A percentile compares a stretch with the other conserved stretches of the same genome.
phyloP scores from a whole-genome alignment of 1,140 invertebrate genomes.

The Diuraphis noxia region DNA sequence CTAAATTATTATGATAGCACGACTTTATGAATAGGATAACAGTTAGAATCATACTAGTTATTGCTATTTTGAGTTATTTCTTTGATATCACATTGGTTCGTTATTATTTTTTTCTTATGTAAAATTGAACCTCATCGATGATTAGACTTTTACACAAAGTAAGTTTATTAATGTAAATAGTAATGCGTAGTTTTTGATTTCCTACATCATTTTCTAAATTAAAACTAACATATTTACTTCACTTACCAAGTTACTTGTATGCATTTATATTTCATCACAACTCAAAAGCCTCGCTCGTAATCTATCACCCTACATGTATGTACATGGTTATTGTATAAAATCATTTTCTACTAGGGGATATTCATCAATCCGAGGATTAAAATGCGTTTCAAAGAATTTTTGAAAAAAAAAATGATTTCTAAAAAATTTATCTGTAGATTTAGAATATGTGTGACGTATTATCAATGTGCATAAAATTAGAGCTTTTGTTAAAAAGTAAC shows the following conservation, averaged over 20 bases:
- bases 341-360: neutral
- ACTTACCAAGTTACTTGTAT: neutral
- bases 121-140: neutral
- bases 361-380: neutral
- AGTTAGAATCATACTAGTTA: neutral
- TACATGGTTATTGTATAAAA: neutral
- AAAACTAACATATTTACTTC: neutral
- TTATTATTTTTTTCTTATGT: neutral
- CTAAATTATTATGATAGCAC: neutral
- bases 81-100: neutral
- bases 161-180: neutral
- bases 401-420: neutral
- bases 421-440: neutral
- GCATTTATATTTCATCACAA: neutral
- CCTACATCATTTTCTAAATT: neutral
- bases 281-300: neutral
- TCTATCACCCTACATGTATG: neutral
- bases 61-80: neutral
- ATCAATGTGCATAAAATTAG: neutral
- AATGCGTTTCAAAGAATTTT: neutral
- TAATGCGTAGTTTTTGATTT: neutral
- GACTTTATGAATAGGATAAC: neutral
- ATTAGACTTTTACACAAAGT: neutral
- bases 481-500: neutral
- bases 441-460: neutral